phyloP scores from a whole-genome alignment of 2,888 invertebrate species.

The Chrysolina oricalcia region DNA sequence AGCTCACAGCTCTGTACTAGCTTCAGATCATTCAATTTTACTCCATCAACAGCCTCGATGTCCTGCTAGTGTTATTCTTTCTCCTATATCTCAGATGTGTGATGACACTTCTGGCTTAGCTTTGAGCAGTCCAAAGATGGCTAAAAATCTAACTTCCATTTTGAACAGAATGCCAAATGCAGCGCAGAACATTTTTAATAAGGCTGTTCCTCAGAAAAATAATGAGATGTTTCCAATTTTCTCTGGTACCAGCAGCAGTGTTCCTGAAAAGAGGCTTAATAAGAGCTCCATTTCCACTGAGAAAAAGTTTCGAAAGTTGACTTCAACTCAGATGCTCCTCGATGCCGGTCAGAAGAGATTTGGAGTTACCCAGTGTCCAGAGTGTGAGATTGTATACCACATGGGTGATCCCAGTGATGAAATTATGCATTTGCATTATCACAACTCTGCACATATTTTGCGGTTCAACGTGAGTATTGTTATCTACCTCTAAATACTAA shows the following conservation, averaged over 20 bases:
- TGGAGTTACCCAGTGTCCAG: slow-evolving; percentile 82
- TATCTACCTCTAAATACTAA: too few relatives aligned
- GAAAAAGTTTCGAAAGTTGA: slow-evolving; percentile 47
- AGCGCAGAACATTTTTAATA: slow-evolving; percentile 47
- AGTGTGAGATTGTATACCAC: slow-evolving; percentile 84
- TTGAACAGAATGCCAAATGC: slow-evolving; percentile 51
- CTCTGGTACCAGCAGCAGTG: slow-evolving; percentile 56
- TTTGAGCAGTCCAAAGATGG: slow-evolving; percentile 72
- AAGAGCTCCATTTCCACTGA: slow-evolving; percentile 26
- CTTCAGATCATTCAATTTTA: slow-evolving; percentile 62
- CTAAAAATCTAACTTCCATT: slow-evolving; percentile 63
- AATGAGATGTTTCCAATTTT: slow-evolving; percentile 73
- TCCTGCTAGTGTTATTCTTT: slow-evolving; percentile 65
- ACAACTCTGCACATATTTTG: slow-evolving; percentile 79
- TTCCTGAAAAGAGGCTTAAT: slow-evolving; percentile 45
- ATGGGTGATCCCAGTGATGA: slow-evolving; percentile 87
- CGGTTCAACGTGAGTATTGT: slow-evolving; percentile 77
- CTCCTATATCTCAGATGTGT: slow-evolving; percentile 73
- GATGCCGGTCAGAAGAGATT: slow-evolving; percentile 90
- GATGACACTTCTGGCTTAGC: slow-evolving; percentile 73
- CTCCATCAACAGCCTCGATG: slow-evolving; percentile 54
- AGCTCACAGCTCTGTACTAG: slow-evolving; percentile 57
- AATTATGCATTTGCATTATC: slow-evolving; percentile 82
- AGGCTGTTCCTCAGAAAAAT: slow-evolving; percentile 22
- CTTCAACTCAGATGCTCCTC: slow-evolving; percentile 80